phyloP scores from a whole-genome alignment of 35 echinoderm and acorn worm species.

The Apostichopus japonicus region DNA sequence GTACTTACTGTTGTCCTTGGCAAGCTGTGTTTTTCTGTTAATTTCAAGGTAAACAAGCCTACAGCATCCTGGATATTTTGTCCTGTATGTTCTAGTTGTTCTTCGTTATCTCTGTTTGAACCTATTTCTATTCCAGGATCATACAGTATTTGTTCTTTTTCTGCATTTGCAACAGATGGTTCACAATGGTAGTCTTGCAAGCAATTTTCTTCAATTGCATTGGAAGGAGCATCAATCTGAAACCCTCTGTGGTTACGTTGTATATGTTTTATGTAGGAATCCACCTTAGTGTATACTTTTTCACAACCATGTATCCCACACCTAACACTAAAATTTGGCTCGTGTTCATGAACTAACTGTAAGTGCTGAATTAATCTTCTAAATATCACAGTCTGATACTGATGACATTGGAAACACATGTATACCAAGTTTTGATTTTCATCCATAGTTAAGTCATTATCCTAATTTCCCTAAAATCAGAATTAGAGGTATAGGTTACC shows the following conservation, averaged over 20 bases:
- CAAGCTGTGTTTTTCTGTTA: too few relatives aligned
- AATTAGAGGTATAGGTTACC: background rate
- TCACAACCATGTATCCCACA: background rate
- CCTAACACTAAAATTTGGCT: background rate
- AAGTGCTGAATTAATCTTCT: background rate
- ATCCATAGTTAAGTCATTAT: background rate
- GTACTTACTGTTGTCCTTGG: too few relatives aligned
- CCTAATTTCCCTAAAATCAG: background rate
- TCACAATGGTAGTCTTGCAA: background rate
- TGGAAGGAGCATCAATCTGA: background rate
- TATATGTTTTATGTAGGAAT: too few relatives aligned
- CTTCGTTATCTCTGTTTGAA: background rate
- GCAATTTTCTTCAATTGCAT: background rate
- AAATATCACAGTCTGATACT: background rate
- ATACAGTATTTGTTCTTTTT: background rate
- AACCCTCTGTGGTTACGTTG: too few relatives aligned
- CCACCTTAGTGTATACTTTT: too few relatives aligned
- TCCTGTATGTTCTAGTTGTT: background rate
- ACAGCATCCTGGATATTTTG: too few relatives aligned
- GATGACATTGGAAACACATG: too few relatives aligned
- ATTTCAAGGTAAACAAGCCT: too few relatives aligned
- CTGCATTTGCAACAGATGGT: background rate
- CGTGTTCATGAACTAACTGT: background rate
- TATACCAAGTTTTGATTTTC: too few relatives aligned
- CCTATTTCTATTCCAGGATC: slow-evolving; percentile 8